These are phyloP conservation scores for Lymantria monacha DNA, from an alignment of 2,888 invertebrate genomes.

Conservation along the genomic window DNA sequence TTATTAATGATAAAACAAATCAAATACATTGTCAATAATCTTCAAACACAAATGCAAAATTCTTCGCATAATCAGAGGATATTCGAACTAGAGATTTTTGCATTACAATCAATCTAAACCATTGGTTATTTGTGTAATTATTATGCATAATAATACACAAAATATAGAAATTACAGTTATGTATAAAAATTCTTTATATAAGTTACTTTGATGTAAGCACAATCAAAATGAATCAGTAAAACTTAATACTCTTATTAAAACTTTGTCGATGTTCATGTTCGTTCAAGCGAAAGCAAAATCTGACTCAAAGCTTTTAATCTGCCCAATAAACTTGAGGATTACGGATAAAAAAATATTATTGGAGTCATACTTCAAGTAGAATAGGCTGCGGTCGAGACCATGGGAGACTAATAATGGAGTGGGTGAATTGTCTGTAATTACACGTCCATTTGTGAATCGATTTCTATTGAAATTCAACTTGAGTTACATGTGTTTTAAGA, in stretches of 20 bases:
- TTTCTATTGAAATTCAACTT: slow-evolving; percentile 1
- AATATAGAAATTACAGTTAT: too few relatives aligned
- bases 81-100: too few relatives aligned
- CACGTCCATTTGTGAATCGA: slow-evolving; percentile 10
- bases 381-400: slow-evolving; percentile 4
- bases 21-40: too few relatives aligned
- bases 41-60: too few relatives aligned
- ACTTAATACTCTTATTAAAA: slow-evolving; percentile 21
- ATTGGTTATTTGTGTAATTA: too few relatives aligned
- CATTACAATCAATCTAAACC: too few relatives aligned
- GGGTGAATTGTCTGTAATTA: slow-evolving; percentile 34
- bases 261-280: slow-evolving; percentile 20
- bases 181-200: too few relatives aligned
- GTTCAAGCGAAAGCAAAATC: slow-evolving; percentile 11
- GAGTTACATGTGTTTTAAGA: not conserved
- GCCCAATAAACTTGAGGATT: slow-evolving; percentile 49
- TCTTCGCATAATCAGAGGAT: too few relatives aligned
- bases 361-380: slow-evolving; percentile 14
- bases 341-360: slow-evolving; percentile 50
- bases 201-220: not conserved
- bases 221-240: slow-evolving; percentile 5
- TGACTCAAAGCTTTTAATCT: slow-evolving; percentile 51
- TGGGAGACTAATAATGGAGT: slow-evolving; percentile 15
- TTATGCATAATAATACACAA: too few relatives aligned
- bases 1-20: too few relatives aligned